Percentiles rank a stretch among this genome's conserved stretches.
Evolutionary conservation across 2,113 vertebrate genomes (phyloP).

Genomic region (Sigmodon hispidus): DNA sequence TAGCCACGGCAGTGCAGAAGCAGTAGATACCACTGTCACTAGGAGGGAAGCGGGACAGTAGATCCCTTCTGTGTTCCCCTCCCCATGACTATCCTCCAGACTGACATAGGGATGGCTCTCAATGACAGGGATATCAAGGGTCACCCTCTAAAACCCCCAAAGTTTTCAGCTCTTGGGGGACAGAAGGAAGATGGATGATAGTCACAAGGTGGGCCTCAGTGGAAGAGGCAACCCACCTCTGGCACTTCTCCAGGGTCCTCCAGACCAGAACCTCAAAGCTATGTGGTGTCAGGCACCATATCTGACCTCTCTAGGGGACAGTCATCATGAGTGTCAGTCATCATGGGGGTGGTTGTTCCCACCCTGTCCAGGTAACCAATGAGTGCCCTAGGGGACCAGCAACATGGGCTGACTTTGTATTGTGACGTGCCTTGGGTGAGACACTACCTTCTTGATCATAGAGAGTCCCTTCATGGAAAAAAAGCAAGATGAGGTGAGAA

Average conservation of each 20-base stretch:
- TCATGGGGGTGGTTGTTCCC: background rate
- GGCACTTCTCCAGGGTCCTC: background rate
- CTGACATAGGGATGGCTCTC: background rate
- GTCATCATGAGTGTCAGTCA: background rate
- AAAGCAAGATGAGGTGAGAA: rapidly evolving
- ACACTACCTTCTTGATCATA: background rate
- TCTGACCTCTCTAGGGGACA: background rate
- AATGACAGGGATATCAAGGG: no score
- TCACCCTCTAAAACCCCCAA: background rate
- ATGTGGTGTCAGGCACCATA: background rate
- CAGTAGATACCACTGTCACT: rapidly evolving
- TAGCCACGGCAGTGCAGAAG: rapidly evolving
- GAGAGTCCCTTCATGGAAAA: background rate
- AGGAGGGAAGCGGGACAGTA: rapidly evolving
- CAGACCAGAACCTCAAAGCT: background rate
- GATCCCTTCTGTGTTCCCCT: background rate
- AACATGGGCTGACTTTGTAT: background rate
- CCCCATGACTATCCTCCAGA: background rate
- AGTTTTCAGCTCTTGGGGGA: background rate
- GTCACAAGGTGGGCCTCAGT: background rate
- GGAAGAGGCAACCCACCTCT: background rate
- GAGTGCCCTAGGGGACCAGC: background rate
- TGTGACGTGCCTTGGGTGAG: background rate
- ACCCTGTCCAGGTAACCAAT: background rate
- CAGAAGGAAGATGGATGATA: background rate